A percentile compares a stretch with the other conserved stretches of the same genome.
These are phyloP conservation scores for Ramphastos sulfuratus DNA, from an alignment of 2,113 vertebrate species.

Conservation along the genomic window DNA sequence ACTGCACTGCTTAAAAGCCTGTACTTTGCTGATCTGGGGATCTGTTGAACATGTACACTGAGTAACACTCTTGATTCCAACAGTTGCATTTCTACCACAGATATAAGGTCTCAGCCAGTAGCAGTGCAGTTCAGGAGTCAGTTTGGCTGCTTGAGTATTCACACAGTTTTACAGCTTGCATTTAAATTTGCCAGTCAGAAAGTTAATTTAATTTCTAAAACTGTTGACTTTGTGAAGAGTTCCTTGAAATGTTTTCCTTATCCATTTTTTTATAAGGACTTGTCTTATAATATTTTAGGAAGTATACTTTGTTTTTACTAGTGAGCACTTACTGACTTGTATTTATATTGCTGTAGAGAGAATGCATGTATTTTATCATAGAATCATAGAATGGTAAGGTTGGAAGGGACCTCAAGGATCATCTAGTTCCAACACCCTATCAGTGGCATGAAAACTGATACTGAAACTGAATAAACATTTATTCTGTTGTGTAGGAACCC, in stretches of 20 bases:
- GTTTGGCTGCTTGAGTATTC: background rate
- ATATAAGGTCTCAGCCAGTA: background rate
- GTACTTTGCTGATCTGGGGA: background rate
- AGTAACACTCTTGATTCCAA: background rate
- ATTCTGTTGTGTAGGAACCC: background rate
- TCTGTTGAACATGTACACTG: background rate
- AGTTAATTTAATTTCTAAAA: background rate
- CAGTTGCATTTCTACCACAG: background rate
- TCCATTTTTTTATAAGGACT: background rate
- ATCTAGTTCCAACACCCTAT: no score
- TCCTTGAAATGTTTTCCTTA: background rate
- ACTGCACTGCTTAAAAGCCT: accelerated
- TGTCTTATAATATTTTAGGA: background rate
- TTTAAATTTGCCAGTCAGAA: background rate
- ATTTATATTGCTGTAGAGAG: background rate
- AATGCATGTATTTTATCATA: background rate
- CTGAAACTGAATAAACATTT: background rate
- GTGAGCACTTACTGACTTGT: background rate
- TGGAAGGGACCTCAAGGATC: no score
- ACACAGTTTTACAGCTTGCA: background rate
- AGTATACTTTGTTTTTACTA: background rate
- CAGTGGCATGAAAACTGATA: background rate
- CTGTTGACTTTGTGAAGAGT: background rate
- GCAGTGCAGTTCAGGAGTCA: background rate
- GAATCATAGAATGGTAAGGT: no score